Base-by-base conservation (phyloP, 2,888 invertebrate species). In the Siphlonurus alternatus region DNA sequence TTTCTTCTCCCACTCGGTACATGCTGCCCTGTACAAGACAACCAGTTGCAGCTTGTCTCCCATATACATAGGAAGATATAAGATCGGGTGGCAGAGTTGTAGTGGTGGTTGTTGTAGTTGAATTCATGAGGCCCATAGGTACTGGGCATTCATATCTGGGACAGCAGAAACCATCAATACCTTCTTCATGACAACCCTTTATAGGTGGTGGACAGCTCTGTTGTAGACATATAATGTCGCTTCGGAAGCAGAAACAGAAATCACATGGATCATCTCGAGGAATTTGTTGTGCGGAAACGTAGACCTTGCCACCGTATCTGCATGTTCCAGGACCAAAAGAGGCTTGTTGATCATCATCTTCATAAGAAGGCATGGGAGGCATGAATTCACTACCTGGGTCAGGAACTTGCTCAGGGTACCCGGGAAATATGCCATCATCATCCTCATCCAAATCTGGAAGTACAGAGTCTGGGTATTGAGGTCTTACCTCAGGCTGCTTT, bases 171-270 rank as follows among this genome's bases (percentile, higher is more conserved):
- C 94, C 94, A 75, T 85, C 84, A 71, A 95, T 94, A 20, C 91
- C 88, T 76, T 94, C 93, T 74, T 93, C 92, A 75, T 89, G 89
- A 72, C 94, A 95, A 65, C 89, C 89, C 62, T 88, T 86, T 71
- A 94, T 93, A 54, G 94, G 94, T 62, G 94, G 94, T 63, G 94
- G 94, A 77, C 94, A 95, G 72, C 93, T 93, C 76, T 95, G 94
- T 77, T 94, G 93, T 68, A 94, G 79, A 71, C 94, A 95, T 72
- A 95, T 94, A 71, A 95, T 94, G 73, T 94, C 93, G 74, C 93
- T 92, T 76, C 94, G 84, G 81, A 94, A 95, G 80, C 94, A 95
- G 86, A 95, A 94, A 77, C 94, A 95, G 80, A 94, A 95, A 74
- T 94, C 93, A 75, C 94, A 95, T 23, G 94, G 93, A 78, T 95